Evolutionary conservation across 2,113 vertebrate species (phyloP).

Genomic region (Narcine bancroftii): DNA sequence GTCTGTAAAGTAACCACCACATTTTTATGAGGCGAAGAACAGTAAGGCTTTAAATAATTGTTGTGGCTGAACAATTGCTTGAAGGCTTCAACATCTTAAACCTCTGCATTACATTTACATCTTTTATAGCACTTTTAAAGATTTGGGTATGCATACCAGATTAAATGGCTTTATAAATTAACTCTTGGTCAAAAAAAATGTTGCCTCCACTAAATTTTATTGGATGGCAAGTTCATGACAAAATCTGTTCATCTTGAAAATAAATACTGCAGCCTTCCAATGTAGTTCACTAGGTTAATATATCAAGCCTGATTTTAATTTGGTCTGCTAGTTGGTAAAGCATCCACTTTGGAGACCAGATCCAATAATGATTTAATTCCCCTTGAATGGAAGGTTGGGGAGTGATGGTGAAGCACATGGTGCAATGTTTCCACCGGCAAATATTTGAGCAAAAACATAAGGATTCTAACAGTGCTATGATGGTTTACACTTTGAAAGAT

Average conservation of each 20-base stretch:
- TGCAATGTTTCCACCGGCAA: too few relatives aligned
- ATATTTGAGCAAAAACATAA: too few relatives aligned
- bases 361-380: not conserved
- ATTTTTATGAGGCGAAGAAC: not conserved
- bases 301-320: not conserved
- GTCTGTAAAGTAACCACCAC: not conserved
- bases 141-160: conserved; percentile 4
- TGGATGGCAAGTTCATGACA: not conserved
- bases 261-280: not conserved
- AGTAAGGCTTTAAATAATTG: conserved; percentile 15
- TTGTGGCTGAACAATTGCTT: conserved; percentile 26
- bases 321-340: not conserved
- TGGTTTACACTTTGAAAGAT: too few relatives aligned
- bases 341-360: not conserved
- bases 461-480: too few relatives aligned
- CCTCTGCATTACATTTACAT: not conserved
- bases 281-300: not conserved
- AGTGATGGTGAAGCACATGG: too few relatives aligned
- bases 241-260: not conserved
- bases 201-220: conserved; percentile 15
- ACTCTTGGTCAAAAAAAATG: conserved; percentile 5
- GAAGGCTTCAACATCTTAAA: conserved; percentile 18
- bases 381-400: not conserved
- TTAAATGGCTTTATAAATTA: conserved; percentile 28
- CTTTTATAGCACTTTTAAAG: not conserved